Conservation (phyloP, 2,113 vertebrate species). For the Reinhardtius hippoglossoides region DNA sequence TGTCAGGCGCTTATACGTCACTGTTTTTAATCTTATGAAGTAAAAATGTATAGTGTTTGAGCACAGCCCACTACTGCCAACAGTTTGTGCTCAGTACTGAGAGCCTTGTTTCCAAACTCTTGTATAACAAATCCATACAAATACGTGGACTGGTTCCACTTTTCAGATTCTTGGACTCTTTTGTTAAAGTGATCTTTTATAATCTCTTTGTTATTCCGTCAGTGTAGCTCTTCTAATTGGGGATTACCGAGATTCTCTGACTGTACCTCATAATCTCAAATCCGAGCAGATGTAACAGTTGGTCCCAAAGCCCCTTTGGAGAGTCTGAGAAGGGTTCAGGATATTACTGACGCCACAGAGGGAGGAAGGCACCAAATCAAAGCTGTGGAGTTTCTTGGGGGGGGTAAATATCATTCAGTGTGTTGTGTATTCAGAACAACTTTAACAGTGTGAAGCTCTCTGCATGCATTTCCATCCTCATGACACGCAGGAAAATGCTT, state of each 20-base stretch:
- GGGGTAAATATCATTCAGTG: conserved; percentile 36
- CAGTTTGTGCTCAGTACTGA: conserved; percentile 40
- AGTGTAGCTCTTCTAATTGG: conserved; percentile 62
- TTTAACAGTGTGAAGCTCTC: conserved; percentile 60
- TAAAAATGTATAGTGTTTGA: conserved; percentile 16
- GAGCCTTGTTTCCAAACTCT: conserved; percentile 51
- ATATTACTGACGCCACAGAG: conserved; percentile 32
- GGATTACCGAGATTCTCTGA: conserved; percentile 71
- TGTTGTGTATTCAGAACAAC: conserved; percentile 45
- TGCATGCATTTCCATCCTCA: conserved; percentile 66
- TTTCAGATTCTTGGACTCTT: conserved; percentile 51
- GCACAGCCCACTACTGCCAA: conserved; percentile 63
- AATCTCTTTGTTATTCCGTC: conserved; percentile 70
- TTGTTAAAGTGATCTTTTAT: conserved; percentile 66
- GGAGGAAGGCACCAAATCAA: conserved; percentile 27
- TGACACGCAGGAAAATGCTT: conserved; percentile 60
- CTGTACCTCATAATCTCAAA: conserved; percentile 72
- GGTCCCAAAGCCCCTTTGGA: conserved; percentile 61
- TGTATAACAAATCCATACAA: conserved; percentile 32
- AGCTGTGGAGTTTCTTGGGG: conserved; percentile 27
- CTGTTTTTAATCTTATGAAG: conserved; percentile 38
- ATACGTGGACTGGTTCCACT: conserved; percentile 40
- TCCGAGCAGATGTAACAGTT: conserved; percentile 71
- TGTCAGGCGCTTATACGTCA: conserved; percentile 20
- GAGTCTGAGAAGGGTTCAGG: conserved; percentile 63